Base-by-base conservation (phyloP, 2,797 vertebrate species). In the Arremon brunneinucha region DNA sequence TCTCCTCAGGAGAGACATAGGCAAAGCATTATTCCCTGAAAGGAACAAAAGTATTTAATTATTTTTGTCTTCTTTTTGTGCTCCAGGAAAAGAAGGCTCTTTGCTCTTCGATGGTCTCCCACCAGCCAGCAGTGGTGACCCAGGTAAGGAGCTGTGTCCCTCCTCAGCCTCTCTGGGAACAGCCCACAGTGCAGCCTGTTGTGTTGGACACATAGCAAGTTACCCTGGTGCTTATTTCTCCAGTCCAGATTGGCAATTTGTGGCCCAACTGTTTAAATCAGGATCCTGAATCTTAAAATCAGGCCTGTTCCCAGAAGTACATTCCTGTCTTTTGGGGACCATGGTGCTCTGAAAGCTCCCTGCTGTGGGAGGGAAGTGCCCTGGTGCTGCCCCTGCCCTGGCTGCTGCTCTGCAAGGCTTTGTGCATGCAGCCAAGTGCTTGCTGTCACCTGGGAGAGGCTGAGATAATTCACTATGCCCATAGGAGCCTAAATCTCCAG, bases 101-200 rank as follows among this genome's bases (percentile, higher is more conserved):
- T 95, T 97, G 52, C 97, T 98, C 34, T 98, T 98, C 0, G 97
- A 98, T 59, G 97, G 96, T 32, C 98, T 98, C 46, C 98, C 98
- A 1, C 98, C 98, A 87, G 97, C 97, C 75, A 95, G 95, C 97
- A 98, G 97, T 8, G 30, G 94, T 24, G 96, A 97, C 50, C 57
- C 96, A 95, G 97, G 98, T 98, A 93, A 97, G 97, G 83, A 59
- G 55, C 56, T 46, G 46, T 37, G 50, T 32, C 11, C 14, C 50
- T 72, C 35, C 3, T 24, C 32, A 64, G 43, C 44, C 35, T 81
- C 46, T 41, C 27, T 56, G 34, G 6, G 34, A 37, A 43, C 5
- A 28, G 52, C 67, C 23, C 22, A 5, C 2, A 1, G 1, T 34
- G 32, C 62, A 49, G 34, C 24, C 21, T 21, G 7, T 32, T 27